These are phyloP conservation scores for Rhynchophorus ferrugineus DNA, from an alignment of 1,140 invertebrate genomes.

Conservation along the genomic window DNA sequence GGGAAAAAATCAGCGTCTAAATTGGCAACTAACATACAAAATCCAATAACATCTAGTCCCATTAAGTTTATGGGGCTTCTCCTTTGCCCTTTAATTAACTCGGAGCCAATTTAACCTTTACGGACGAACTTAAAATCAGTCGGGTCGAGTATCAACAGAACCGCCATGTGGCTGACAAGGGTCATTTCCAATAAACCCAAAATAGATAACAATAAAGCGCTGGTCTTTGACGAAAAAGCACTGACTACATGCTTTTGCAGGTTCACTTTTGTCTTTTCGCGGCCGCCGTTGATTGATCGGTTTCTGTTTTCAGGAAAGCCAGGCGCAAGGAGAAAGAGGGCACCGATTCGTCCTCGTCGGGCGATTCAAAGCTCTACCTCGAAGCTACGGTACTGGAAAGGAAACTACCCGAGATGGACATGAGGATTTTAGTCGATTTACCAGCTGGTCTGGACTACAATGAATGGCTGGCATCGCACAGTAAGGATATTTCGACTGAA, in stretches of 20 bases:
- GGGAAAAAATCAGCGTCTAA: too few relatives aligned
- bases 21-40: too few relatives aligned
- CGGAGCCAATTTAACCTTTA: constrained; percentile 7
- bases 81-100: constrained; percentile 23
- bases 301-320: constrained; percentile 70
- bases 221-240: constrained; percentile 59
- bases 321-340: constrained; percentile 93
- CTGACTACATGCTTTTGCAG: constrained; percentile 65
- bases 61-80: constrained; percentile 21
- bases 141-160: background rate
- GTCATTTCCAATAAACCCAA: constrained; percentile 22
- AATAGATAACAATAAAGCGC: constrained; percentile 32
- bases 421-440: constrained; percentile 85
- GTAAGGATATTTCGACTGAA: constrained; percentile 52
- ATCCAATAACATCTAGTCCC: constrained; percentile 14
- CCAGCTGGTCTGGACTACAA: constrained; percentile 92
- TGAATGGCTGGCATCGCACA: constrained; percentile 97
- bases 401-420: constrained; percentile 85
- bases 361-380: constrained; percentile 91
- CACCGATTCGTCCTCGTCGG: constrained; percentile 49
- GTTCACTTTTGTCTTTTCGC: too few relatives aligned
- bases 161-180: constrained; percentile 26
- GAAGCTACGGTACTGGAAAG: constrained; percentile 88
- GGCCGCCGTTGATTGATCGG: too few relatives aligned
- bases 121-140: background rate